Conservation (phyloP, 2,888 invertebrate species). For the Imbricaverruca yamaguchii region DNA sequence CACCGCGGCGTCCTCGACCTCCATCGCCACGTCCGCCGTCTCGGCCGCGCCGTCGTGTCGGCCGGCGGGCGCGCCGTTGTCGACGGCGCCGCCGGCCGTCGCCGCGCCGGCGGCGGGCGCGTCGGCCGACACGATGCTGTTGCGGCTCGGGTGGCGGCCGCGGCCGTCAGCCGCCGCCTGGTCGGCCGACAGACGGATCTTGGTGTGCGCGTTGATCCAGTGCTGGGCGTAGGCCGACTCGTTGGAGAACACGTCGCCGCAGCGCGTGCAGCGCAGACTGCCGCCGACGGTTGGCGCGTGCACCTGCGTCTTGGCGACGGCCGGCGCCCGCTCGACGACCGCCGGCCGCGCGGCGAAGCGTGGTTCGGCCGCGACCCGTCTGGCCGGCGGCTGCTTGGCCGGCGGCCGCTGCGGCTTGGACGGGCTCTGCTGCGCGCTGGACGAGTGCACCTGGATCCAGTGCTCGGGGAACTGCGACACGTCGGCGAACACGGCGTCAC, state of each 20-base stretch:
- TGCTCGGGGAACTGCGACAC: not conserved
- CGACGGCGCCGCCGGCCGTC: too few relatives aligned
- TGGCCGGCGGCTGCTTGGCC: too few relatives aligned
- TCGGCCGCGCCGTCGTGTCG: too few relatives aligned
- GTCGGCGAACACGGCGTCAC: not conserved
- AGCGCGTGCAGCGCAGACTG: not conserved
- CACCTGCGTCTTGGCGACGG: not conserved
- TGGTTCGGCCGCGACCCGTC: not conserved
- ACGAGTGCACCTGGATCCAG: not conserved
- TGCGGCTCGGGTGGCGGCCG: too few relatives aligned
- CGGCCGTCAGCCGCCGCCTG: not conserved
- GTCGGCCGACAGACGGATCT: not conserved
- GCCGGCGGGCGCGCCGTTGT: too few relatives aligned
- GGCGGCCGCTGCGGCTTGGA: not conserved
- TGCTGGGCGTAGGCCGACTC: conserved; percentile 6
- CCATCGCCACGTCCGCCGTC: too few relatives aligned
- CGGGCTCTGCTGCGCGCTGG: not conserved
- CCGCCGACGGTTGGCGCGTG: not conserved
- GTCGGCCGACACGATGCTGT: too few relatives aligned
- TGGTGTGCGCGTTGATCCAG: conserved; percentile 7
- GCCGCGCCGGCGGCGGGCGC: too few relatives aligned
- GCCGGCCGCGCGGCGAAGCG: not conserved
- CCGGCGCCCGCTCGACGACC: not conserved
- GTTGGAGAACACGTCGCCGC: not conserved
- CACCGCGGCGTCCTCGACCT: too few relatives aligned